Base-by-base conservation (phyloP, 2,113 vertebrate species). In the Rhinoptilus africanus region DNA sequence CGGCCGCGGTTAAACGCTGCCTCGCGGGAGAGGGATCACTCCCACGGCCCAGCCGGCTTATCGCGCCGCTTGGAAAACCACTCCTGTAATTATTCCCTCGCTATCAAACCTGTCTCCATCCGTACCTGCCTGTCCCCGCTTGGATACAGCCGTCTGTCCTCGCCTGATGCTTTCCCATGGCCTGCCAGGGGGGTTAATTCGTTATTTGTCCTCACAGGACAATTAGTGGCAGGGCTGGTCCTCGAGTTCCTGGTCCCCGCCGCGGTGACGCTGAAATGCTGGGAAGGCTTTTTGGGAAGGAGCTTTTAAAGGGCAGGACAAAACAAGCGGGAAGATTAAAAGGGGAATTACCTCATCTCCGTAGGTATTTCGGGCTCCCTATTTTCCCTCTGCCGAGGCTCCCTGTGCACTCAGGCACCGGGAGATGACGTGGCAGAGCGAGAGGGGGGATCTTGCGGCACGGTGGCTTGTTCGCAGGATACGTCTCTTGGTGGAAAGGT, bases 171-270 rank as follows among this genome's bases (percentile, higher is more conserved):
- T 54, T n/a, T 54, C 82, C 75, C 21, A 2, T 26, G 54, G n/a
- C 39, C 3, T 10, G 5, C 20, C 8, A 3, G 72, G 35, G 15
- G 9, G 1, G 4, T 30, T 15, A 53, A 43, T 62, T 41, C 24
- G 3, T 62, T 43, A 11, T 20, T n/a, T 19, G 7, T 53, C 59
- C 45, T 47, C 1, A 3, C 1, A 9, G 54, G 16, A 20, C 54
- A 8, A 13, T 14, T 11, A 26, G 28, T 1, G 2, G 22, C 56
- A 16, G 14, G 50, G 76, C 50, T 6, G 19, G 24, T 32, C 53
- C 66, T 15, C 0, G 1, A 21, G 17, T 17, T 35, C 66, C 64
- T 1, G 3, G 5, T 53, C 12, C 47, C 60, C 1, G 3, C 30
- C 1, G 6, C 3, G 1, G 26, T 22, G n/a, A 23, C 14, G 72